Percentiles rank a stretch among this genome's conserved stretches.
Conservation (phyloP, 2,797 vertebrate genomes). For the Fistularia tabacaria region DNA sequence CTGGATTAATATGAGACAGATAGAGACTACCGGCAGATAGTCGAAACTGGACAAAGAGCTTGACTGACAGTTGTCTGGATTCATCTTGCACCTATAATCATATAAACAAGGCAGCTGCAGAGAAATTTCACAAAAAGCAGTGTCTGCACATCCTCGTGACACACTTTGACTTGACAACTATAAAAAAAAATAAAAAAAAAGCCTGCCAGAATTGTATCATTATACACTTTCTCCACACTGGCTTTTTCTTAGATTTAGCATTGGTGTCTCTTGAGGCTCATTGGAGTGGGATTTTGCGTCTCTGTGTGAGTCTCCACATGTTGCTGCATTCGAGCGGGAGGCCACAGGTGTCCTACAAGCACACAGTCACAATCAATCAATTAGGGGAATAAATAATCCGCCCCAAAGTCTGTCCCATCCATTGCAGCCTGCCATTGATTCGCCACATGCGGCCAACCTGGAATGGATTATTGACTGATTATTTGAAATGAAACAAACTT, state of each 20-base stretch:
- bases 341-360: slow-evolving; percentile 48
- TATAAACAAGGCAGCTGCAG: slow-evolving; percentile 6
- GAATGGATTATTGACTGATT: slow-evolving; percentile 34
- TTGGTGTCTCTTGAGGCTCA: slow-evolving; percentile 11
- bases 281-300: slow-evolving; percentile 17
- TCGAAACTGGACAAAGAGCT: slow-evolving; percentile 1
- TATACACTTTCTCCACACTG: no score
- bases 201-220: no score
- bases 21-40: slow-evolving; percentile 16
- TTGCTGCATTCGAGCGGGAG: slow-evolving; percentile 3
- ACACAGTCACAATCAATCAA: slow-evolving; percentile 41
- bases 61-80: slow-evolving; percentile 11
- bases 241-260: not conserved
- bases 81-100: not conserved
- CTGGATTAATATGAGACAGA: slow-evolving; percentile 27
- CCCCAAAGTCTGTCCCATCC: slow-evolving; percentile 17
- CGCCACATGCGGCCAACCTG: slow-evolving; percentile 21
- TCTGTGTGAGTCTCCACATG: slow-evolving; percentile 32
- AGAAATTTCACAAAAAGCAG: slow-evolving; percentile 4
- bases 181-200: no score
- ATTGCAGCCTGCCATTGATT: slow-evolving; percentile 39
- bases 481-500: slow-evolving; percentile 34
- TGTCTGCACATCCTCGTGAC: not conserved
- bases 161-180: no score
- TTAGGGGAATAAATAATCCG: slow-evolving; percentile 53